Percentiles rank a stretch among this genome's conserved stretches.
These are phyloP conservation scores for Pristionchus pacificus DNA, from an alignment of 1,140 invertebrate species.

Conservation along the genomic window DNA sequence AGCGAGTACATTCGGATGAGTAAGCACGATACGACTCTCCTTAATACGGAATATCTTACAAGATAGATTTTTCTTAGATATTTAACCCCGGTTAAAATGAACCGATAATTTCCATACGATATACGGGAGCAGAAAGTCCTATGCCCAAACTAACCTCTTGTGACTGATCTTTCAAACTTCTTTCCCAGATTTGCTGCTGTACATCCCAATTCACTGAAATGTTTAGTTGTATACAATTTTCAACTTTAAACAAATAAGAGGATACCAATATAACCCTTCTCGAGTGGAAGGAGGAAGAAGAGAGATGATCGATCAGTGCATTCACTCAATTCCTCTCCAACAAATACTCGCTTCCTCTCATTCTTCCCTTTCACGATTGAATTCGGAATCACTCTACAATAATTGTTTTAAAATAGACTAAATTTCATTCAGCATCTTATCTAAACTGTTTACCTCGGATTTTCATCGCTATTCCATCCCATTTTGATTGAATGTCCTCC, in stretches of 20 bases:
- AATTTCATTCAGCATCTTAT: neutral
- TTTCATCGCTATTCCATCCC: neutral
- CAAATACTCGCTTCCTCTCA: slow-evolving; percentile 83
- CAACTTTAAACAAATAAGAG: slow-evolving; percentile 15
- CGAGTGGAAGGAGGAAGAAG: slow-evolving; percentile 87
- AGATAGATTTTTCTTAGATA: too few species aligned
- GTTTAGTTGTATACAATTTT: slow-evolving; percentile 61
- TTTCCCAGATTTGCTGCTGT: slow-evolving; percentile 92
- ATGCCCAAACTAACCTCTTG: neutral
- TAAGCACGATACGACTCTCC: slow-evolving; percentile 75
- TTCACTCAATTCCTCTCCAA: slow-evolving; percentile 86
- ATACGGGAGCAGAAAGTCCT: neutral
- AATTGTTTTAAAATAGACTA: neutral
- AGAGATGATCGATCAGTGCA: slow-evolving; percentile 89
- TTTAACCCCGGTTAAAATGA: too few species aligned
- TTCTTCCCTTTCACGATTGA: slow-evolving; percentile 97
- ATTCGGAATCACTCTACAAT: slow-evolving; percentile 71
- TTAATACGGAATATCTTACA: too few species aligned
- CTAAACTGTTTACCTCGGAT: neutral
- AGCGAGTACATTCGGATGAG: slow-evolving; percentile 92
- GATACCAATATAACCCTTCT: slow-evolving; percentile 68
- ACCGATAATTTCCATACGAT: neutral
- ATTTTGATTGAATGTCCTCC: neutral
- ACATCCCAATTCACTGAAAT: slow-evolving; percentile 92
- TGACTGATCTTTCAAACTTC: slow-evolving; percentile 67